Base-by-base conservation (phyloP, 2,113 vertebrate species). In the Scytalopus superciliaris region DNA sequence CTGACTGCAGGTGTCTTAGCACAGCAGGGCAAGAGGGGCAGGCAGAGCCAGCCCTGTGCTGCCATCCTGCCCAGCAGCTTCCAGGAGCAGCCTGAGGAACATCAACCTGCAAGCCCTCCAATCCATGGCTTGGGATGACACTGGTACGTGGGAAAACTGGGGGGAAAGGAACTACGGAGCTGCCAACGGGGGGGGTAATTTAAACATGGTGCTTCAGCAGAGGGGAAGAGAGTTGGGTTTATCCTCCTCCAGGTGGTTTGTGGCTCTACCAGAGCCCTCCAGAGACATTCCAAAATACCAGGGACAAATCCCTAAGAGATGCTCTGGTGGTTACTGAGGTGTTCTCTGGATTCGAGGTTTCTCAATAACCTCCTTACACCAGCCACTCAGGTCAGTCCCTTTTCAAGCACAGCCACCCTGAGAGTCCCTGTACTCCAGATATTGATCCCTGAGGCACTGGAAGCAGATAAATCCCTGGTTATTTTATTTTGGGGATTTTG, bases 341-440 rank as follows among this genome's bases (percentile, higher is more conserved):
- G 9, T 19, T 30, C 40, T 37, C 31, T 23, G 33, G 56, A 35
- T 22, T 23, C 0, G 0, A 50, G 14, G 6, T 8, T 73, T 45
- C 66, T 21, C 53, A 35, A 2, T 5, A 27, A 4, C 4, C n/a
- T 11, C 28, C 28, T 69, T 8, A 8, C 25, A 53, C 19, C 10
- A 14, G 18, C 10, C 8, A 1, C 30, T 10, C 21, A 39, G 28
- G 5, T 27, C 33, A 22, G 28, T 7, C 31, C 72, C 30, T 22
- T 1, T 8, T 33, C n/a, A 30, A 52, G 23, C 35, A 59, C 60
- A 28, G 7, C 17, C 57, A 39, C 70, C 14, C 45, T 23, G 7
- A 17, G 12, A 0, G 0, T 13, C 37, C 17, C 0, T 0, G 1
- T 31, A 9, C 14, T 22, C 16, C 1, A 28, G 25, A 30, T 6